A percentile compares a stretch with the other conserved stretches of the same genome.
These are phyloP conservation scores for Pterophyllum scalare DNA, from an alignment of 2,113 vertebrate species.

Conservation along the genomic window DNA sequence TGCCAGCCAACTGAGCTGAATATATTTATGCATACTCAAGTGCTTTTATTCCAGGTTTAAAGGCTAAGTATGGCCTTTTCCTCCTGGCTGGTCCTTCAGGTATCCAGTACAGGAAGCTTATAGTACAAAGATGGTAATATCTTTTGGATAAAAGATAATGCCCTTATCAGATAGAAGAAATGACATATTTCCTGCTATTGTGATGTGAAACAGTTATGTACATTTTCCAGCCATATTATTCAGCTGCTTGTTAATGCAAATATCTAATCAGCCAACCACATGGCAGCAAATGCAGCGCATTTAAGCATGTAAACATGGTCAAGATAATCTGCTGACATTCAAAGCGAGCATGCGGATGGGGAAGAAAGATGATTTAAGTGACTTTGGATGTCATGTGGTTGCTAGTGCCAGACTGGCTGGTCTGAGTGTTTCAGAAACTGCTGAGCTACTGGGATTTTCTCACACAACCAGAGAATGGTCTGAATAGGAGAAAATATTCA, in stretches of 20 bases:
- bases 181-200: background rate
- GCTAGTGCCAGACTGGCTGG: no score
- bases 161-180: slow-evolving; percentile 18
- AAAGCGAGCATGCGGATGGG: no score
- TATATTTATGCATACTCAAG: slow-evolving; percentile 66
- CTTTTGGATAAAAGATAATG: slow-evolving; percentile 17
- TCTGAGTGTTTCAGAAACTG: no score
- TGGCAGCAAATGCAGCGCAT: background rate
- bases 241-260: background rate
- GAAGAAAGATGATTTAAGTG: no score
- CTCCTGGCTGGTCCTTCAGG: slow-evolving; percentile 22
- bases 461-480: no score
- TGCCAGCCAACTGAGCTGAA: slow-evolving; percentile 49
- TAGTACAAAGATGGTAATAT: slow-evolving; percentile 30
- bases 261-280: no score
- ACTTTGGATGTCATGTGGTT: no score
- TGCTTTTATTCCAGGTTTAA: slow-evolving; percentile 51
- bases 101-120: slow-evolving; percentile 33
- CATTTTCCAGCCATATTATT: background rate
- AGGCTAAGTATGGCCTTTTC: slow-evolving; percentile 41
- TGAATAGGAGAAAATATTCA: no score
- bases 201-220: background rate
- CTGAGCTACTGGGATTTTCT: no score
- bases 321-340: no score
- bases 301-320: background rate